Percentiles rank a stretch among this genome's conserved stretches.
phyloP scores from a whole-genome alignment of 1,140 invertebrate species.

The Antheraea mylitta region DNA sequence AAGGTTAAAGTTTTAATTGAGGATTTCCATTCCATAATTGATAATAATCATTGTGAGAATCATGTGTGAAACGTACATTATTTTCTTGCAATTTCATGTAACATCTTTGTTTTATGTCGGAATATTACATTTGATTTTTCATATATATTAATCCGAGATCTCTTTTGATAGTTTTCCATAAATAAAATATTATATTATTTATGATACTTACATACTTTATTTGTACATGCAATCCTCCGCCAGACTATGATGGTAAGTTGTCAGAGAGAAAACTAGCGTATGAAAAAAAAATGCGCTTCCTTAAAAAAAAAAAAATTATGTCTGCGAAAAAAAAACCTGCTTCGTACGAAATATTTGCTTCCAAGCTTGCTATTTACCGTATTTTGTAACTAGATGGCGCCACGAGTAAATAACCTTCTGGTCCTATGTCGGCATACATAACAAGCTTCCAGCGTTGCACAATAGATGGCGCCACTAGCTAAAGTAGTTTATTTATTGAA shows the following conservation, averaged over 20 bases:
- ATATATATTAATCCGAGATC: background rate
- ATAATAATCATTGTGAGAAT: too few species aligned
- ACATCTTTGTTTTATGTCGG: too few species aligned
- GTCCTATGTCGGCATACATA: background rate
- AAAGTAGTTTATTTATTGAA: too few species aligned
- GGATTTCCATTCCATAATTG: background rate
- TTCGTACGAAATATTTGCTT: background rate
- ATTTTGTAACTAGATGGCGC: slow-evolving; percentile 10
- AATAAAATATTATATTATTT: slow-evolving; percentile 7
- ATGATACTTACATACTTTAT: slow-evolving; percentile 47
- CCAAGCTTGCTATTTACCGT: slow-evolving; percentile 4
- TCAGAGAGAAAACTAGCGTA: slow-evolving; percentile 37
- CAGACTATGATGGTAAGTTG: slow-evolving; percentile 70
- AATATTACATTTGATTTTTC: too few species aligned
- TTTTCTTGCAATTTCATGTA: too few species aligned
- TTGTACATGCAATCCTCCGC: slow-evolving; percentile 65
- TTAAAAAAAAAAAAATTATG: background rate
- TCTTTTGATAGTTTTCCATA: background rate
- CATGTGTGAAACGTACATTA: too few species aligned
- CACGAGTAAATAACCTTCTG: background rate
- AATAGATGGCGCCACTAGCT: background rate
- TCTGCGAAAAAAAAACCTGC: background rate
- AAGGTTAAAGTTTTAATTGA: background rate
- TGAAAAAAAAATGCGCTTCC: slow-evolving; percentile 26
- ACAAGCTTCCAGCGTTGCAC: background rate